phyloP scores from a whole-genome alignment of 2,888 invertebrate species.

The Elaeidobius kamerunicus region DNA sequence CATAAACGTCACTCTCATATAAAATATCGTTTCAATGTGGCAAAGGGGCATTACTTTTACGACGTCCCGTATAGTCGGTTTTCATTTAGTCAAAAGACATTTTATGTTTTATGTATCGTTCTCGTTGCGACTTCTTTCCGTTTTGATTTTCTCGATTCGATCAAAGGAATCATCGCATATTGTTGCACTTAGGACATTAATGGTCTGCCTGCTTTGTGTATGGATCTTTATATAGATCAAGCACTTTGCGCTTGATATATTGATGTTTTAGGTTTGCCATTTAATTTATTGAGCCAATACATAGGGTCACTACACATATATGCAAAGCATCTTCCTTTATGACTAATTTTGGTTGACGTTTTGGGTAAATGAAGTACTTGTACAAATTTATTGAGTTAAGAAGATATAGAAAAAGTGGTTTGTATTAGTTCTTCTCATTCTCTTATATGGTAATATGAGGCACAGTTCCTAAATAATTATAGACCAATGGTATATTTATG shows the following conservation, averaged over 20 bases:
- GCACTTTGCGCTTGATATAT: conserved; percentile 21
- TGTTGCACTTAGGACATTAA: conserved; percentile 29
- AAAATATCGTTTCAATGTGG: conserved; percentile 48
- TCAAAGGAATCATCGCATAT: conserved; percentile 31
- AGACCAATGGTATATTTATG: no score
- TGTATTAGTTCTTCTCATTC: no score
- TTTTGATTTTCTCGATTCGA: conserved; percentile 23
- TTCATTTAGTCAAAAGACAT: conserved; percentile 45
- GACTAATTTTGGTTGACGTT: no score
- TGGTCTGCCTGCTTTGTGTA: conserved; percentile 29
- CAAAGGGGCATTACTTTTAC: conserved; percentile 42
- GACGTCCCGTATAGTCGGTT: conserved; percentile 37
- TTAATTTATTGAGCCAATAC: conserved; percentile 4
- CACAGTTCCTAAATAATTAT: no score
- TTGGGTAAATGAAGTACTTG: no score
- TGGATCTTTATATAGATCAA: conserved; percentile 18
- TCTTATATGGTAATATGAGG: no score
- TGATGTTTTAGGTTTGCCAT: conserved; percentile 11
- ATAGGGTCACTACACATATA: no score
- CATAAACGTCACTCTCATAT: conserved; percentile 46
- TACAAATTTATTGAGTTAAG: no score
- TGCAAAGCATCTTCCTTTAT: no score
- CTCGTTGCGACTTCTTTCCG: conserved; percentile 28
- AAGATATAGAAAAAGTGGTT: no score
- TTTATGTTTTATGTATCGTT: conserved; percentile 47